phyloP scores from a whole-genome alignment of 2,113 vertebrate genomes.

The Tachysurus fulvidraco region DNA sequence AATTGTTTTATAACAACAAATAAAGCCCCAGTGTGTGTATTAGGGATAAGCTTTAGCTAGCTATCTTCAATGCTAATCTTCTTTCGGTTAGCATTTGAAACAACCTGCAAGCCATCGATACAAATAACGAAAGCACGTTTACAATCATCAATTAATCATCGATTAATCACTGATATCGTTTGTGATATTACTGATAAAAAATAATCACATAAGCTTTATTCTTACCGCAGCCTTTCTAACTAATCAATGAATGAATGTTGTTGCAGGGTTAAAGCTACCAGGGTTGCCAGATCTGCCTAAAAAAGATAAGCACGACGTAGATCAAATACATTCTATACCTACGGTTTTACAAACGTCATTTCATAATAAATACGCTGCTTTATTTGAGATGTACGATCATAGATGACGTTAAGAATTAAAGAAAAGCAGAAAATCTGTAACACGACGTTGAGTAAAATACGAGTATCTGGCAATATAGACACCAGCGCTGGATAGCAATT shows the following conservation, averaged over 20 bases:
- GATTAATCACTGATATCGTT: background rate
- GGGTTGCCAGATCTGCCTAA: background rate
- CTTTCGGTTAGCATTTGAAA: constrained; percentile 1
- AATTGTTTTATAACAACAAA: background rate
- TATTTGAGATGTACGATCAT: too few species aligned
- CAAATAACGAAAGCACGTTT: background rate
- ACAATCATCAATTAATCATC: background rate
- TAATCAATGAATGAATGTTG: constrained; percentile 27
- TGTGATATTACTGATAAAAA: constrained; percentile 1
- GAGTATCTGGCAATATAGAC: background rate
- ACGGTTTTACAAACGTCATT: background rate
- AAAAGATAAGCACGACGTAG: background rate
- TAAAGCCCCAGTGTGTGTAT: background rate
- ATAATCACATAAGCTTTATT: constrained; percentile 17
- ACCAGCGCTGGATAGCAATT: background rate
- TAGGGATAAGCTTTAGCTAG: background rate
- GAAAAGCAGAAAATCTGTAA: background rate
- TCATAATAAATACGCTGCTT: too few species aligned
- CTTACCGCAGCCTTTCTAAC: constrained; percentile 31
- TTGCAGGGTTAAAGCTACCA: background rate
- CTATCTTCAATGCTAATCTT: constrained; percentile 18
- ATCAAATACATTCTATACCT: background rate
- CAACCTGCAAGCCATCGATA: background rate
- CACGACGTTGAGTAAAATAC: rapidly evolving
- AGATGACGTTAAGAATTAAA: background rate